phyloP scores from a whole-genome alignment of 2,113 vertebrate genomes.

The Candoia aspera region DNA sequence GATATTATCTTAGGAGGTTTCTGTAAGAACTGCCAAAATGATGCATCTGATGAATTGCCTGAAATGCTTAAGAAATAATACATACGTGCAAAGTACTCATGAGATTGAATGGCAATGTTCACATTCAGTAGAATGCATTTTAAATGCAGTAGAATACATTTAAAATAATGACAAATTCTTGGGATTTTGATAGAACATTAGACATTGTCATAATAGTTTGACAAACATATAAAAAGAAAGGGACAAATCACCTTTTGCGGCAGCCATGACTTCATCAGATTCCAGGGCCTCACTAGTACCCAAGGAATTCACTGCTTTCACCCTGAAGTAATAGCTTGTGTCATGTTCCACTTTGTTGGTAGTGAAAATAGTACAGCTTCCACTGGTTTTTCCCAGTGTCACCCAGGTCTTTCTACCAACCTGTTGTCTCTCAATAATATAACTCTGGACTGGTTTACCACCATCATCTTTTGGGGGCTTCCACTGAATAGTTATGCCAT shows the following conservation, averaged over 20 bases:
- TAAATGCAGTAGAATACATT: background rate
- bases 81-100: background rate
- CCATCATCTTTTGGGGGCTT: constrained; percentile 80
- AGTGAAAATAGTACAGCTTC: constrained; percentile 73
- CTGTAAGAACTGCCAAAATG: background rate
- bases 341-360: constrained; percentile 77
- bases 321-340: constrained; percentile 82
- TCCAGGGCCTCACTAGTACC: constrained; percentile 79
- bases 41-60: background rate
- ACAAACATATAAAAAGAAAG: background rate
- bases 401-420: constrained; percentile 76
- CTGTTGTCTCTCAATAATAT: constrained; percentile 80
- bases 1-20: background rate
- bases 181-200: background rate
- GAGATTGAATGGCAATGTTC: background rate
- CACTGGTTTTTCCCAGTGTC: constrained; percentile 74
- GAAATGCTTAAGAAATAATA: background rate
- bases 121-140: background rate
- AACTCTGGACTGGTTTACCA: constrained; percentile 77
- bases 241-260: constrained; percentile 76
- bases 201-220: constrained; percentile 5
- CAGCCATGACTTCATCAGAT: constrained; percentile 80
- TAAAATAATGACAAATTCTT: background rate
- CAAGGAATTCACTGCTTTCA: constrained; percentile 80
- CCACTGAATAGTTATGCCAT: constrained; percentile 79